phyloP scores from a whole-genome alignment of 2,888 invertebrate genomes.

The Globia sparganii region DNA sequence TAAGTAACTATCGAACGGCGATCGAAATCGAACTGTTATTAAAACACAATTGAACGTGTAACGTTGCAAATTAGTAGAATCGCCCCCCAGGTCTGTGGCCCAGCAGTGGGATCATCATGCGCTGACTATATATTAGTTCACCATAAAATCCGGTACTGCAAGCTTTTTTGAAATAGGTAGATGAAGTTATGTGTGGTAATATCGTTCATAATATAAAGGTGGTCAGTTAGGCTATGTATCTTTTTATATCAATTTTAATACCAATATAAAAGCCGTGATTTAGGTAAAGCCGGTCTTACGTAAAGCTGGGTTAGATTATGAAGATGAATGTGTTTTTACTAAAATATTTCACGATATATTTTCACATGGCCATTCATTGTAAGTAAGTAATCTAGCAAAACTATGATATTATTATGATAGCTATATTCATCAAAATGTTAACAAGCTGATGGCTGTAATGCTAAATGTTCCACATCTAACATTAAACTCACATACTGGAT shows the following conservation, averaged over 20 bases:
- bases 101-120: background rate
- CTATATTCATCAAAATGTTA: too few relatives aligned
- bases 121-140: background rate
- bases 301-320: conserved; percentile 15
- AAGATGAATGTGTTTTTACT: conserved; percentile 25
- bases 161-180: background rate
- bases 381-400: too few relatives aligned
- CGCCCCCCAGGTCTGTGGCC: too few relatives aligned
- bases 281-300: background rate
- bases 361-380: too few relatives aligned
- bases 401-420: too few relatives aligned
- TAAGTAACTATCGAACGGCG: too few relatives aligned
- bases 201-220: background rate
- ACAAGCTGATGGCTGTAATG: too few relatives aligned
- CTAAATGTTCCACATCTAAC: too few relatives aligned
- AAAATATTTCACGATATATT: background rate
- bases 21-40: too few relatives aligned
- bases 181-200: background rate
- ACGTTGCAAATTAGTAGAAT: too few relatives aligned
- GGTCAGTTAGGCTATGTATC: background rate
- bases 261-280: conserved; percentile 14
- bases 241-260: conserved; percentile 11
- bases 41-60: too few relatives aligned
- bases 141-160: background rate
- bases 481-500: too few relatives aligned